These are phyloP conservation scores for Enteromius fasciolatus DNA, from an alignment of 2,797 vertebrate genomes.

Conservation along the genomic window DNA sequence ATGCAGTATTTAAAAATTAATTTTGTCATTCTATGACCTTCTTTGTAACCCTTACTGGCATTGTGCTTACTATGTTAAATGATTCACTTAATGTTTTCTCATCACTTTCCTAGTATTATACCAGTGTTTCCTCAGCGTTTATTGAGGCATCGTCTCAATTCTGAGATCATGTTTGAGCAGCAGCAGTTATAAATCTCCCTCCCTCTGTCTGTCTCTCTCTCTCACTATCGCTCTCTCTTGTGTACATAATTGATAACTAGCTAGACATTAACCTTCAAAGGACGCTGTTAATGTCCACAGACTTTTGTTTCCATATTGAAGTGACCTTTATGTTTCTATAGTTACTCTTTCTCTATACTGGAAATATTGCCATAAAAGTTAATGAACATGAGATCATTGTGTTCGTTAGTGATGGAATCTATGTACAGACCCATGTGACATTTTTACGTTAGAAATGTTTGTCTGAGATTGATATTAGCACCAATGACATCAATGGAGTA, in stretches of 20 bases:
- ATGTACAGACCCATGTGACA: background rate
- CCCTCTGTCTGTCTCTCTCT: background rate
- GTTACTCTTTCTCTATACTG: background rate
- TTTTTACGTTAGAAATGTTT: conserved; percentile 13
- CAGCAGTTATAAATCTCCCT: background rate
- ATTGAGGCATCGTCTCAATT: background rate
- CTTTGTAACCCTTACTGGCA: background rate
- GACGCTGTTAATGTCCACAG: conserved; percentile 18
- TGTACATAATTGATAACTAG: conserved; percentile 9
- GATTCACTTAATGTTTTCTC: background rate
- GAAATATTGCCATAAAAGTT: conserved; percentile 11
- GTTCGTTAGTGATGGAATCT: background rate
- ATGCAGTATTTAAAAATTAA: background rate
- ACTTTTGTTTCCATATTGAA: conserved; percentile 21
- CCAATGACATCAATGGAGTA: background rate
- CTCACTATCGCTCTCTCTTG: background rate
- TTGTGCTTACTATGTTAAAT: background rate
- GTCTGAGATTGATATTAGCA: background rate
- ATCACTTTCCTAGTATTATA: background rate
- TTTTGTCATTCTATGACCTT: background rate
- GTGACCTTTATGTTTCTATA: conserved; percentile 36
- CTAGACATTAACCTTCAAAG: conserved; percentile 27
- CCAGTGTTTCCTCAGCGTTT: background rate
- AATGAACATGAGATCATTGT: conserved; percentile 21
- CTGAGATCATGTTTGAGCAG: conserved; percentile 1